Evolutionary conservation across 92 coral and sea anemone species (phyloP).

Genomic region (Actinostola sp.): DNA sequence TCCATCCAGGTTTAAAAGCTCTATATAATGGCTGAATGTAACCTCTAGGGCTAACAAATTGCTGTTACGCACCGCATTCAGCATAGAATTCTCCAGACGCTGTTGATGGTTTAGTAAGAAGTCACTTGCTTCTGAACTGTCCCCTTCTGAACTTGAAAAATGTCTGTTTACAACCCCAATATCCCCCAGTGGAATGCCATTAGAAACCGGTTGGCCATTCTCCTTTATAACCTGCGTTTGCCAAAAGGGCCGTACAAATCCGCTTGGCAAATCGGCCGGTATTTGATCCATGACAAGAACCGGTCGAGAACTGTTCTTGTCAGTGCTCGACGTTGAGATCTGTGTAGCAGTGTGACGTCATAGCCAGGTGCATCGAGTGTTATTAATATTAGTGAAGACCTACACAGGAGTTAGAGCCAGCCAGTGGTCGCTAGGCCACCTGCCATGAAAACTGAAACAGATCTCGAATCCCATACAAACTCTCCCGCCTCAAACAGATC

Average conservation of each 20-base stretch:
- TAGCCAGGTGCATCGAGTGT: conserved; percentile 16
- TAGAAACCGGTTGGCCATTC: conserved; percentile 42
- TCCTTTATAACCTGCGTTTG: conserved; percentile 41
- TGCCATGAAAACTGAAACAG: not conserved
- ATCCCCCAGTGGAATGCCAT: conserved; percentile 4
- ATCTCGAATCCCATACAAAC: not conserved
- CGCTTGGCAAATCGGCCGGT: conserved; percentile 42
- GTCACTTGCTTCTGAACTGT: conserved; percentile 66
- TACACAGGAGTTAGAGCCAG: not conserved
- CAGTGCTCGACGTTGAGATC: conserved; percentile 4
- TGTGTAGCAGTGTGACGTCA: conserved; percentile 25
- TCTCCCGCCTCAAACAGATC: conserved; percentile 1
- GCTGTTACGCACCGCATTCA: conserved; percentile 77
- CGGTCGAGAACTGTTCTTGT: not conserved
- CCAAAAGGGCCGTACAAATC: conserved; percentile 75
- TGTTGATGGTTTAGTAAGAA: conserved; percentile 70
- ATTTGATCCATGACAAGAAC: conserved; percentile 6
- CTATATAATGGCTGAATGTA: conserved; percentile 70
- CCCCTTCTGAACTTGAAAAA: conserved; percentile 38
- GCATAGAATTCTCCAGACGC: conserved; percentile 71
- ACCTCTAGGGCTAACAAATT: conserved; percentile 66
- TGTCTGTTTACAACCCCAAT: conserved; percentile 5
- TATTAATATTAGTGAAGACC: conserved; percentile 11
- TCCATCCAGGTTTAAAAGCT: conserved; percentile 57
- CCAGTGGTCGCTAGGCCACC: conserved; percentile 8